Conservation (phyloP, 2,888 invertebrate species). For the Hyalella azteca region DNA sequence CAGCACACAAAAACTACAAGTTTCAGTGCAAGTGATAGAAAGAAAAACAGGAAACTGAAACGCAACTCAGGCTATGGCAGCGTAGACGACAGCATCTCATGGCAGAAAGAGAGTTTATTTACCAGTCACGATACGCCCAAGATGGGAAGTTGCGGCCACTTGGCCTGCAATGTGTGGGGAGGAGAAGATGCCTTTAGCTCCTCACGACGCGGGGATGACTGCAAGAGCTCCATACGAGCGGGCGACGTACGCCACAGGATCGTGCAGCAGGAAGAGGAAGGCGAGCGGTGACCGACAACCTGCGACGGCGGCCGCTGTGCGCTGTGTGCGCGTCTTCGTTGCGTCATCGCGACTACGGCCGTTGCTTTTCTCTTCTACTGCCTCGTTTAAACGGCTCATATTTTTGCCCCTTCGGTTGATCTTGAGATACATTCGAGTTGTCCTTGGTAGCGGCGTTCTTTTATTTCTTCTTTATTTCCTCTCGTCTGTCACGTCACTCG, state of each 20-base stretch:
- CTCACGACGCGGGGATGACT: background rate
- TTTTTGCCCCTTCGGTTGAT: no score
- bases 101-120: background rate
- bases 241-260: background rate
- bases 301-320: background rate
- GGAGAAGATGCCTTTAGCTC: background rate
- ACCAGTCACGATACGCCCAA: background rate
- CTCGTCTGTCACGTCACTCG: no score
- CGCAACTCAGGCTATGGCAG: slow-evolving; percentile 8
- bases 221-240: background rate
- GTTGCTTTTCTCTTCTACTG: slow-evolving; percentile 19
- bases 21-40: background rate
- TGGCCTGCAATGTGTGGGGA: background rate
- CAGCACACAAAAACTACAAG: background rate
- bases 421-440: no score
- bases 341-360: background rate
- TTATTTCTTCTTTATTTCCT: no score
- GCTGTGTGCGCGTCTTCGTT: background rate
- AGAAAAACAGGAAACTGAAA: background rate
- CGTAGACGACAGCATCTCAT: background rate
- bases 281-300: slow-evolving; percentile 11
- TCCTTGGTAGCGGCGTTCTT: no score
- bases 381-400: background rate
- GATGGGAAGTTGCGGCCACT: background rate
- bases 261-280: background rate